Evolutionary conservation across 2,797 vertebrate species (phyloP).

Genomic region (Emydoidea blandingii): DNA sequence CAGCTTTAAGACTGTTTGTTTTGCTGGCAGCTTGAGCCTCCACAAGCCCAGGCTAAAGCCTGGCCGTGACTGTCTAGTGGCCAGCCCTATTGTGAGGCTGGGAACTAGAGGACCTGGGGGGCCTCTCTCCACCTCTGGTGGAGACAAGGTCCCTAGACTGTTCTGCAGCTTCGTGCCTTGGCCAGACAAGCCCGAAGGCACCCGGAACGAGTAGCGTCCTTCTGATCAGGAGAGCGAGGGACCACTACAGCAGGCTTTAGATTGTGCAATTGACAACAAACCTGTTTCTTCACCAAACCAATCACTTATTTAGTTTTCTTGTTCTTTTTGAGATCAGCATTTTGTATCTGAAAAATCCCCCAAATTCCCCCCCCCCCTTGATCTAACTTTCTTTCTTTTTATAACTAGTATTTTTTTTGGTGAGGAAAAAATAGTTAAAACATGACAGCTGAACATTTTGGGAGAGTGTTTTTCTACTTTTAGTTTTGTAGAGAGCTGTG

Average conservation of each 20-base stretch:
- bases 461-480: not conserved
- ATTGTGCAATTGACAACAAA: not conserved
- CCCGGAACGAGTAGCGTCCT: too few relatives aligned
- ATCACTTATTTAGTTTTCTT: conserved; percentile 9
- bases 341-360: not conserved
- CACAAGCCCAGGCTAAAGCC: too few relatives aligned
- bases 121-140: too few relatives aligned
- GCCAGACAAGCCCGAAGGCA: too few relatives aligned
- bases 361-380: not conserved
- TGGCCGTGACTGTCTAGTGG: too few relatives aligned
- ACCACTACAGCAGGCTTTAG: not conserved
- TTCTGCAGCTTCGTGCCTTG: too few relatives aligned
- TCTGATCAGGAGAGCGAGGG: too few relatives aligned
- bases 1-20: too few relatives aligned
- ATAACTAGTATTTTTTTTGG: not conserved
- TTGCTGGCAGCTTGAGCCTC: too few relatives aligned
- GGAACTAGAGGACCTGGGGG: too few relatives aligned
- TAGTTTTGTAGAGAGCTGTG: not conserved
- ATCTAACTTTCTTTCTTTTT: conserved; percentile 15
- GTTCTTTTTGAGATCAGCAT: not conserved
- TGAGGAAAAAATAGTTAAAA: not conserved
- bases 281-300: conserved; percentile 36
- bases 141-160: too few relatives aligned
- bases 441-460: not conserved
- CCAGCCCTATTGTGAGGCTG: too few relatives aligned